Conservation (phyloP, 2,113 vertebrate species). For the Phalacrocorax aristotelis region DNA sequence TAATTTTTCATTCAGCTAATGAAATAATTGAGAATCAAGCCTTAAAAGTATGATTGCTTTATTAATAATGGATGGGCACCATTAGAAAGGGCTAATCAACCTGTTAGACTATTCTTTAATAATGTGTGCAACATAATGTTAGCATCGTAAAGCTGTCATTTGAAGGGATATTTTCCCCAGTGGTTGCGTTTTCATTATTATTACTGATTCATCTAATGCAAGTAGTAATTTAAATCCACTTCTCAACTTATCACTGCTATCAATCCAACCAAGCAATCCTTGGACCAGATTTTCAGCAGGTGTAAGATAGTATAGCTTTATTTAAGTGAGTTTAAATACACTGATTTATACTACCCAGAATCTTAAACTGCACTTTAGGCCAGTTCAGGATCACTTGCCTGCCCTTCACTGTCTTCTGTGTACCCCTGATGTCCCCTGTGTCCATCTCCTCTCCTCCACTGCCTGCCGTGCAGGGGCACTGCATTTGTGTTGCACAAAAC, state of each 20-base stretch:
- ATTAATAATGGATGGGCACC: conserved; percentile 50
- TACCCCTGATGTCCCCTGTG: not conserved
- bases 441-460: not conserved
- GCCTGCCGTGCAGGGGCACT: not conserved
- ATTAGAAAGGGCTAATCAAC: conserved; percentile 46
- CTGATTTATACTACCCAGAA: not conserved
- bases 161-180: not conserved
- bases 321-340: not conserved
- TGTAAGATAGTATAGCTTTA: not conserved
- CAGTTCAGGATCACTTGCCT: rapidly evolving
- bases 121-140: not conserved
- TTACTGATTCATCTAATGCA: not conserved
- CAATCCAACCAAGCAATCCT: not conserved
- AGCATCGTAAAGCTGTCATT: not conserved
- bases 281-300: not conserved
- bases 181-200: conserved; percentile 12
- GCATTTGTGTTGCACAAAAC: not conserved
- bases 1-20: conserved; percentile 42
- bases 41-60: conserved; percentile 27
- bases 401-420: not conserved
- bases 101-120: conserved; percentile 23
- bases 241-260: not conserved
- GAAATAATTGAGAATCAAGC: conserved; percentile 35
- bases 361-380: not conserved
- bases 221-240: not conserved